phyloP scores from a whole-genome alignment of 2,797 vertebrate species.

The Dermochelys coriacea region DNA sequence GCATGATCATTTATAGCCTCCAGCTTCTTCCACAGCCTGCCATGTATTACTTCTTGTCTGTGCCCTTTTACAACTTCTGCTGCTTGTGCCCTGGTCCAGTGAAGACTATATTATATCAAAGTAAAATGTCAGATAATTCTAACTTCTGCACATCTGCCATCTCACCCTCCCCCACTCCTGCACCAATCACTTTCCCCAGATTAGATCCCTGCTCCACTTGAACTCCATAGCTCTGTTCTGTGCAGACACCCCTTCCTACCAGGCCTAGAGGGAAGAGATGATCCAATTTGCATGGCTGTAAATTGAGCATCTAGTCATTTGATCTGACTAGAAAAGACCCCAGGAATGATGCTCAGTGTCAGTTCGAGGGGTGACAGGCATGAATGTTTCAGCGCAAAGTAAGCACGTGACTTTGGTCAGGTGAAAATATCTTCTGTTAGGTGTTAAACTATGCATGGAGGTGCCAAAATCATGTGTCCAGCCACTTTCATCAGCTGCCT shows the following conservation, averaged over 20 bases:
- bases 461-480: not conserved
- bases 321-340: not conserved
- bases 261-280: not conserved
- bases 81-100: not conserved
- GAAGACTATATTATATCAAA: not conserved
- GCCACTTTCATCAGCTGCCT: not conserved
- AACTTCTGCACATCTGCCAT: not conserved
- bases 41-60: not conserved
- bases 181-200: not conserved
- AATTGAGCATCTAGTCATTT: not conserved
- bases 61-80: not conserved
- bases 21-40: not conserved
- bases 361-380: not conserved
- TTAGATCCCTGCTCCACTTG: not conserved
- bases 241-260: not conserved
- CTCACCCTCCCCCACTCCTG: not conserved
- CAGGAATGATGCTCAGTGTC: not conserved
- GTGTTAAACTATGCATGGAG: not conserved
- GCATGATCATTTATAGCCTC: rapidly evolving
- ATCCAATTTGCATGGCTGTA: not conserved
- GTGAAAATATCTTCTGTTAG: not conserved
- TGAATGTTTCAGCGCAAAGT: not conserved
- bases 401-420: not conserved
- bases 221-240: not conserved
- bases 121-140: not conserved